Conservation (phyloP, 1,140 invertebrate genomes). For the Cotesia typhae region DNA sequence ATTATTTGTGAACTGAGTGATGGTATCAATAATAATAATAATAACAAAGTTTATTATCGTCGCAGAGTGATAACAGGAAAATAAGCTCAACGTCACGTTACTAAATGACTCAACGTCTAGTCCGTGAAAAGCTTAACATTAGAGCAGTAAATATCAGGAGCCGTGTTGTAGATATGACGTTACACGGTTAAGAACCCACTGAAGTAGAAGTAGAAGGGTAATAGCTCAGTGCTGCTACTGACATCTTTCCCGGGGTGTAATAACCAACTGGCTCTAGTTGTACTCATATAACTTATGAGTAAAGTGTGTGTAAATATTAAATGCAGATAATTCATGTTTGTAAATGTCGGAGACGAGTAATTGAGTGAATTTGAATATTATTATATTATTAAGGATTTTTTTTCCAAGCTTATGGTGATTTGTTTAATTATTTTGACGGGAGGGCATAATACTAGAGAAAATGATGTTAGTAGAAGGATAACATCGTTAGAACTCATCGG, state of each 20-base stretch:
- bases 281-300: not conserved
- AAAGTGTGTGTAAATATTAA: not conserved
- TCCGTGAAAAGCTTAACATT: slow-evolving; percentile 7
- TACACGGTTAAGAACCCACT: slow-evolving; percentile 21
- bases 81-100: no score
- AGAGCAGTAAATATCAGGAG: no score
- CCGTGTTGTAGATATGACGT: slow-evolving; percentile 4
- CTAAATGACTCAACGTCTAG: not conserved
- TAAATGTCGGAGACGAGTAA: not conserved
- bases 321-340: not conserved
- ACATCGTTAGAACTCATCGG: not conserved
- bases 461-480: not conserved
- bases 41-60: no score
- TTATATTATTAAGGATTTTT: not conserved
- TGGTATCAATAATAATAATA: no score
- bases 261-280: not conserved
- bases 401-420: not conserved
- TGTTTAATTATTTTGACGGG: not conserved
- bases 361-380: not conserved
- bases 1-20: no score
- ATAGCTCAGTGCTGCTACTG: not conserved
- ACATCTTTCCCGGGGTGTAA: slow-evolving; percentile 11
- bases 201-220: not conserved
- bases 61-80: no score
- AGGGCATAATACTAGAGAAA: not conserved